Evolutionary conservation across 2,113 vertebrate genomes (phyloP).

Genomic region (Ceyx cyanopectus): DNA sequence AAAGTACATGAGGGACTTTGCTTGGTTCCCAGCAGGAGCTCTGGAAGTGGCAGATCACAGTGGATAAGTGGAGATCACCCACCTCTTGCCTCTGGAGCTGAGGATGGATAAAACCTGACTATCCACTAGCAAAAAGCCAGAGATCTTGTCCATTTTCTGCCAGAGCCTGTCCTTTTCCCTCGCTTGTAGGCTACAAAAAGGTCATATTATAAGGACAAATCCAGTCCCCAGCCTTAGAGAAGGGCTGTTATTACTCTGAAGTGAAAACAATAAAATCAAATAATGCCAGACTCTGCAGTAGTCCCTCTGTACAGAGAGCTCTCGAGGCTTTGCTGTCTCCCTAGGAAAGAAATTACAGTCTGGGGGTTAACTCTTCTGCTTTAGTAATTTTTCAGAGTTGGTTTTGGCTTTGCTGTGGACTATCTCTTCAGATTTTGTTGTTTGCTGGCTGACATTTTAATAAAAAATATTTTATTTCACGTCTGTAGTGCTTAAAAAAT

Average conservation of each 20-base stretch:
- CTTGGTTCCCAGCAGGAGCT: neutral
- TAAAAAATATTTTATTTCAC: constrained; percentile 39
- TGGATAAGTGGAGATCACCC: neutral
- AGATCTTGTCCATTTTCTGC: neutral
- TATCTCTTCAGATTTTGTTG: neutral
- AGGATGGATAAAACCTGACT: neutral
- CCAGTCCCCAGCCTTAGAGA: neutral
- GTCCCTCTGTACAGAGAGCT: constrained; percentile 25
- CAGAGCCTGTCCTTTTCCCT: neutral
- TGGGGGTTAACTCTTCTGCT: constrained; percentile 29
- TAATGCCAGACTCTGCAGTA: constrained; percentile 16
- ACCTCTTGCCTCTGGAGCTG: neutral
- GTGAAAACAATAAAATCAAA: constrained; percentile 38
- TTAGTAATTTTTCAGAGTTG: constrained; percentile 14
- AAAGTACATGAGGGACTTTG: rapidly evolving
- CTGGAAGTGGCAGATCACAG: neutral
- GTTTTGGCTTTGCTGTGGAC: constrained; percentile 22
- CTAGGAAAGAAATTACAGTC: constrained; percentile 49
- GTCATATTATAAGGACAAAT: constrained; percentile 54
- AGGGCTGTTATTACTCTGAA: constrained; percentile 43
- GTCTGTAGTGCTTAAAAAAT: constrained; percentile 2
- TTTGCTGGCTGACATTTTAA: constrained; percentile 46
- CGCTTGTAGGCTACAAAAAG: constrained; percentile 30
- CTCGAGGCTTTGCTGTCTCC: constrained; percentile 54
- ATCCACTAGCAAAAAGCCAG: neutral